Evolutionary conservation across 2,113 vertebrate species (phyloP), one percentile per base, ranked within the genome.

Genomic region (Cyrtonyx montezumae): DNA sequence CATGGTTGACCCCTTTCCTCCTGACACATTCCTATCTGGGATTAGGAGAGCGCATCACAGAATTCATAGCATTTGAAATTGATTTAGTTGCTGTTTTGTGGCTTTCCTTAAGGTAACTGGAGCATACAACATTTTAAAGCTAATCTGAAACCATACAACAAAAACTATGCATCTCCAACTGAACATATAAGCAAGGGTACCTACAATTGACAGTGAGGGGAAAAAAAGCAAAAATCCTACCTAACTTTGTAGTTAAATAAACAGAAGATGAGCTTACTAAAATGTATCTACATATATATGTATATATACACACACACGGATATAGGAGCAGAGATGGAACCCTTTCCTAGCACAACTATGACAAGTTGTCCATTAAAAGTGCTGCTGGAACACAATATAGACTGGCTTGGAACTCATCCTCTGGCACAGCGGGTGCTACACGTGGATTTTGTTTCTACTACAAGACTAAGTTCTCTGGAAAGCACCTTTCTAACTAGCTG

Each of bases 111-210:
- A 66, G 26, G 67, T 63, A 80, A 75, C 56, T 63, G 49, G 30
- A 71, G 28, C 51, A 78, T 46, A 80, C 59, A 74, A 70, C 42
- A 70, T 65, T 82, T 74, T 56, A 66, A 77, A 85, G 25, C 15
- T 62, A 79, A 89, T 79, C 40, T 48, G 34, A 80, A 93, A 92
- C 13, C 55, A 62, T 66, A 90, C n/a, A 66, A 56, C 21, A 88
- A 70, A 11, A 0, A 15, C 37, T 79, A 40, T 28, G 25, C 13
- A 23, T 46, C 63, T 84, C 56, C 68, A 87, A 89, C 26, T 11
- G 56, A 36, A 90, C 45, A n/a, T n/a, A 28, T 36, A 46, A 88
- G 65, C 34, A 80, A 77, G 91, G 23, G 70, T 0, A 77, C 46
- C n/a, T 26, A 62, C 45, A 77, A 59, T 28, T 79, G 78, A 81